Conservation (phyloP, 1,140 invertebrate genomes). For the Drosophila subobscura region DNA sequence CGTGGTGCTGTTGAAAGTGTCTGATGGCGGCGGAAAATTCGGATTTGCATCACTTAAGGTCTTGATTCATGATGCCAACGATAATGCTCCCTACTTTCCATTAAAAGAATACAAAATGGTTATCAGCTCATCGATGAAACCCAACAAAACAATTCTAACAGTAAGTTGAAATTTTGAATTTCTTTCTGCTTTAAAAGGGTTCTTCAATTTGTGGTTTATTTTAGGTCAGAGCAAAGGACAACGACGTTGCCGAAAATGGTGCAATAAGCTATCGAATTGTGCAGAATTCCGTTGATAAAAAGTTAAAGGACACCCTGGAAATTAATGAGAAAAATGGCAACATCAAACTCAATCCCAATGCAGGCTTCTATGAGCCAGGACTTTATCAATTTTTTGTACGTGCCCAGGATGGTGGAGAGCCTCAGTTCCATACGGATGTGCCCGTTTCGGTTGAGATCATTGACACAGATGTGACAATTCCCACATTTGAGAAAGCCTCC, state of each 20-base stretch:
- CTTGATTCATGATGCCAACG: conserved; percentile 93
- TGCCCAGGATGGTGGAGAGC: conserved; percentile 90
- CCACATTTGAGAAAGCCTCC: conserved; percentile 88
- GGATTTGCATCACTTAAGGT: conserved; percentile 92
- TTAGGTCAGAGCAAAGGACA: conserved; percentile 87
- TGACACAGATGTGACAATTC: conserved; percentile 87
- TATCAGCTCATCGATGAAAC: conserved; percentile 87
- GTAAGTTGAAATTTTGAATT: conserved; percentile 83
- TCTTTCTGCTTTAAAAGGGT: too few relatives aligned
- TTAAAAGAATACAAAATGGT: conserved; percentile 91
- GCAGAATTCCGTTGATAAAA: conserved; percentile 86
- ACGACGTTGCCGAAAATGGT: conserved; percentile 88
- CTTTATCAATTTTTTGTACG: conserved; percentile 93
- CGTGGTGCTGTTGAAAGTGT: conserved; percentile 92
- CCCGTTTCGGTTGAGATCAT: conserved; percentile 92
- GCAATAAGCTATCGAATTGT: conserved; percentile 90
- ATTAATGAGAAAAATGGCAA: conserved; percentile 89
- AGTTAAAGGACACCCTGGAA: conserved; percentile 87
- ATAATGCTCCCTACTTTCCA: conserved; percentile 92
- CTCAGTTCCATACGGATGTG: conserved; percentile 89
- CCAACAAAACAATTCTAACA: conserved; percentile 88
- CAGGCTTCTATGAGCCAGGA: conserved; percentile 22
- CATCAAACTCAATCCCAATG: conserved; percentile 76
- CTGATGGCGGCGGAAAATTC: conserved; percentile 92
- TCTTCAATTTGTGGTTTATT: not conserved